These are phyloP conservation scores for Vultur gryphus DNA, from an alignment of 2,797 vertebrate species.

Conservation along the genomic window DNA sequence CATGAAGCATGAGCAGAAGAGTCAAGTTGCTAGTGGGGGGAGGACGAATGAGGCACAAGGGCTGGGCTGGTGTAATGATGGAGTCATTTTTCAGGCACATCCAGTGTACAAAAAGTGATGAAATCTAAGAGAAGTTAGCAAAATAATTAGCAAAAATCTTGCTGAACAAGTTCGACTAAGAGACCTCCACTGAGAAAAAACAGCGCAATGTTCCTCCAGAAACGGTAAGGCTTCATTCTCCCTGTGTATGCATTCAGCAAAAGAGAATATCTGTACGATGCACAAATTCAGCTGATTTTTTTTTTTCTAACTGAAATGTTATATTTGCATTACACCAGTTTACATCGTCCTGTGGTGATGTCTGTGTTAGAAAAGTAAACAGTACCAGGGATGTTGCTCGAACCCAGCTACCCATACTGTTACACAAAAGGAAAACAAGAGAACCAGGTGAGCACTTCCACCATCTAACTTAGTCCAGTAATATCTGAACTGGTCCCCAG, in stretches of 20 bases:
- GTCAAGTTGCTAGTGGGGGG: not conserved
- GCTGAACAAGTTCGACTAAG: not conserved
- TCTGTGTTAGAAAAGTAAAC: not conserved
- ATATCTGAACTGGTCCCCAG: not conserved
- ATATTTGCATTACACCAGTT: not conserved
- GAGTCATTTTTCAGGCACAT: not conserved
- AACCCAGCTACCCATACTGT: not conserved
- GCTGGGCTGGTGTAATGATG: not conserved
- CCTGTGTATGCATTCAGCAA: not conserved
- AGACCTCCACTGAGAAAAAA: not conserved
- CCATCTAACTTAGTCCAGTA: not conserved
- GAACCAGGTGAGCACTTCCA: not conserved
- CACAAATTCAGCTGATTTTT: not conserved
- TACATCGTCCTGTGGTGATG: not conserved
- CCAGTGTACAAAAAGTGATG: not conserved
- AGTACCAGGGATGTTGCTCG: rapidly evolving
- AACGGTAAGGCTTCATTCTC: rapidly evolving
- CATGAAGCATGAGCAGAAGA: not conserved
- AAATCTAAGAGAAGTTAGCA: not conserved
- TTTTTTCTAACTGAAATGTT: not conserved
- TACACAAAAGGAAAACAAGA: not conserved
- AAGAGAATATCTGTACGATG: not conserved
- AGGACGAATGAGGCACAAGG: not conserved
- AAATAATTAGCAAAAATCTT: not conserved
- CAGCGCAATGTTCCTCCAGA: not conserved